A percentile compares a stretch with the other conserved stretches of the same genome.
phyloP scores from a whole-genome alignment of 2,797 vertebrate genomes.

The Hylomyscus alleni region DNA sequence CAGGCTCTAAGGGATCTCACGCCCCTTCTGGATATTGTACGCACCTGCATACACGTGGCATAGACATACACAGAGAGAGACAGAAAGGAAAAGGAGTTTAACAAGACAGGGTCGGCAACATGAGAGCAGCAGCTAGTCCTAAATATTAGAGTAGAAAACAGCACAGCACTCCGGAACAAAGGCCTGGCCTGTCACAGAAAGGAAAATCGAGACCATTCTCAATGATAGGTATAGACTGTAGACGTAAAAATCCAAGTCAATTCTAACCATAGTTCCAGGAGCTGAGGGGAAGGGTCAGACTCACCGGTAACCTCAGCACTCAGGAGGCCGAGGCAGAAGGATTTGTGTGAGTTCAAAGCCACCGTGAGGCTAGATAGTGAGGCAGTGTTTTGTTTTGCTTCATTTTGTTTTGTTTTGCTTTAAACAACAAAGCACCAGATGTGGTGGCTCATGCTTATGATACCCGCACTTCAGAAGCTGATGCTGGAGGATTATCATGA shows the following conservation, averaged over 20 bases:
- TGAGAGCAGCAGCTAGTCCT: not conserved
- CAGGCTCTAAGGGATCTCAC: not conserved
- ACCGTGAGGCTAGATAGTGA: too few species aligned
- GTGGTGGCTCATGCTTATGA: not conserved
- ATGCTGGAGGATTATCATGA: not conserved
- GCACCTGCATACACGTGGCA: not conserved
- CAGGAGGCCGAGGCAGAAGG: too few species aligned
- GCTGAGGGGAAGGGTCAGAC: too few species aligned
- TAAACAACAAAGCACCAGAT: not conserved
- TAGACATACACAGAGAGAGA: not conserved
- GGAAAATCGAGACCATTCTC: not conserved
- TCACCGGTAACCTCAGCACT: too few species aligned
- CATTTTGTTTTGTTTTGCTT: not conserved
- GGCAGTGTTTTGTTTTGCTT: not conserved
- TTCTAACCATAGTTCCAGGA: too few species aligned
- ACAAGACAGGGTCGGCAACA: not conserved
- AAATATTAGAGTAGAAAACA: not conserved
- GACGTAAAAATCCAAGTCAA: too few species aligned
- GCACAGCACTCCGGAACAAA: not conserved
- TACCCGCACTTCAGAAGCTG: not conserved
- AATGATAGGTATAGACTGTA: too few species aligned
- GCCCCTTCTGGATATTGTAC: not conserved
- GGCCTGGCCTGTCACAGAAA: not conserved
- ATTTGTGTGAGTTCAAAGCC: too few species aligned
- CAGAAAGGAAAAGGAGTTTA: not conserved